These are phyloP conservation scores for Gulo gulo DNA, from an alignment of 2,113 vertebrate genomes.

Conservation along the genomic window DNA sequence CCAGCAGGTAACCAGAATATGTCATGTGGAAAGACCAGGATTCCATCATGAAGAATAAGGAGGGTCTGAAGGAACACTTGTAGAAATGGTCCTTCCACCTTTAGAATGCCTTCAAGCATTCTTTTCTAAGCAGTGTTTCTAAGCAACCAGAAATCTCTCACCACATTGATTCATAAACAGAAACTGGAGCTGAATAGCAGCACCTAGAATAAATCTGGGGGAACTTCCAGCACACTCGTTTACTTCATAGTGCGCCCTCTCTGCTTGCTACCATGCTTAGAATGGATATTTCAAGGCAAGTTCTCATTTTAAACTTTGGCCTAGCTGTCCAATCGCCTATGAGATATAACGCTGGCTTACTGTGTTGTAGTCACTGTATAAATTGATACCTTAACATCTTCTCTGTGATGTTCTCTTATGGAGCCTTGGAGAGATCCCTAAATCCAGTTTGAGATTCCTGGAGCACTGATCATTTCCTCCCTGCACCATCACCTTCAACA, in stretches of 20 bases:
- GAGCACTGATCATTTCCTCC: constrained; percentile 43
- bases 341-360: neutral
- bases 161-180: neutral
- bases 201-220: neutral
- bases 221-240: neutral
- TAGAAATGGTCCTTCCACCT: neutral
- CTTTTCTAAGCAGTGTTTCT: constrained; percentile 27
- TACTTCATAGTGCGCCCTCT: neutral
- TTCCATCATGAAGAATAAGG: neutral
- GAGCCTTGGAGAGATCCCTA: constrained; percentile 23
- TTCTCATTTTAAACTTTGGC: constrained; percentile 33
- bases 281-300: constrained; percentile 22
- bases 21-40: neutral
- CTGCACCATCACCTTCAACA: constrained; percentile 50
- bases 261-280: neutral
- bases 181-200: neutral
- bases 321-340: neutral
- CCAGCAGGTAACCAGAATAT: neutral
- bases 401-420: constrained; percentile 34
- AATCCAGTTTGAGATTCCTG: constrained; percentile 39
- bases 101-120: constrained; percentile 31
- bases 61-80: neutral
- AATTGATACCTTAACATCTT: constrained; percentile 36
- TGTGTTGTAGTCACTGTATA: neutral
- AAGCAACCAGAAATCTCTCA: constrained; percentile 20